Conservation (phyloP, 2,888 invertebrate species). For the Pammene fasciana region DNA sequence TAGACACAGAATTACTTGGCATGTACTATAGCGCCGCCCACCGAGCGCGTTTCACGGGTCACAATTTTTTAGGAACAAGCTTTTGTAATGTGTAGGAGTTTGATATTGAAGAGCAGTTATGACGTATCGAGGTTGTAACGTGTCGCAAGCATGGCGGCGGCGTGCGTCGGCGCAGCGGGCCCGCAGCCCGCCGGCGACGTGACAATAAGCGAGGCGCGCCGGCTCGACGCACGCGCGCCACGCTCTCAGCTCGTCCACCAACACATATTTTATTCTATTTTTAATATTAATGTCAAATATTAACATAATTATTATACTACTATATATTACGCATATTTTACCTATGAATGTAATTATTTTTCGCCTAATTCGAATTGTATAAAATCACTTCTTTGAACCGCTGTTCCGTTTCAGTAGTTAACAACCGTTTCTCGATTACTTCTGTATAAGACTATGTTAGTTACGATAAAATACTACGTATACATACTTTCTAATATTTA, state of each 20-base stretch:
- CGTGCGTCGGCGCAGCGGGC: slow-evolving; percentile 52
- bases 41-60: slow-evolving; percentile 58
- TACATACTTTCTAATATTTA: slow-evolving; percentile 81
- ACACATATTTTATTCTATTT: slow-evolving; percentile 83
- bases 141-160: slow-evolving; percentile 55
- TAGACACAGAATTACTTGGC: slow-evolving; percentile 60
- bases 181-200: slow-evolving; percentile 43
- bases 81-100: slow-evolving; percentile 56
- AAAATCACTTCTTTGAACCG: slow-evolving; percentile 79
- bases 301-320: slow-evolving; percentile 81
- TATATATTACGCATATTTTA: slow-evolving; percentile 81
- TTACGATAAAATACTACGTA: slow-evolving; percentile 65
- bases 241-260: slow-evolving; percentile 79
- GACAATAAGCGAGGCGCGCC: slow-evolving; percentile 60
- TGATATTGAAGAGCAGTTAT: slow-evolving; percentile 52
- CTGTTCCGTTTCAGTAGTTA: slow-evolving; percentile 79
- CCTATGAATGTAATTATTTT: slow-evolving; percentile 81
- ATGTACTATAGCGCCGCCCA: slow-evolving; percentile 49
- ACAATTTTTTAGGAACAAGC: slow-evolving; percentile 63
- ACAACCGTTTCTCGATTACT: slow-evolving; percentile 77
- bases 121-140: slow-evolving; percentile 50
- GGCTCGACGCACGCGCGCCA: slow-evolving; percentile 54
- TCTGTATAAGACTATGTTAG: slow-evolving; percentile 82
- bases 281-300: slow-evolving; percentile 84
- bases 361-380: slow-evolving; percentile 83